A percentile compares a stretch with the other conserved stretches of the same genome.
Conservation (phyloP, 2,888 invertebrate genomes). For the Epinotia bilunana region DNA sequence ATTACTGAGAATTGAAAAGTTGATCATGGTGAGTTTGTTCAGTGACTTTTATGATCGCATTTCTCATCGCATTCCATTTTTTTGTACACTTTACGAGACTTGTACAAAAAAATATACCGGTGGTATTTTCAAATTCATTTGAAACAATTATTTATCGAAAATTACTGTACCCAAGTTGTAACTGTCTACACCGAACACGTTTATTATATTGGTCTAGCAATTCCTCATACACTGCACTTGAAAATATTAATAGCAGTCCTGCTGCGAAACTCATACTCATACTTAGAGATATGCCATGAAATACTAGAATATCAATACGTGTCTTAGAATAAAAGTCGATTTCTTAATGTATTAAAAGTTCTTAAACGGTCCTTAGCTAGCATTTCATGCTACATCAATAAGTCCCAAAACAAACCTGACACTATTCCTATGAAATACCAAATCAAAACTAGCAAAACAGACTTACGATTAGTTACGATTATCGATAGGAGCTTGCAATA, state of each 20-base stretch:
- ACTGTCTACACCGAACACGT: constrained; percentile 33
- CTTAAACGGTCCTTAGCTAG: not conserved
- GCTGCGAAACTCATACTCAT: constrained; percentile 26
- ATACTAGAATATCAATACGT: constrained; percentile 4
- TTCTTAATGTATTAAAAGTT: not conserved
- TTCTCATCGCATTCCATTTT: too few species aligned
- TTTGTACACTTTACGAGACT: too few species aligned
- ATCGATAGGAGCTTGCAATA: constrained; percentile 68
- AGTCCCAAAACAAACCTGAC: constrained; percentile 45
- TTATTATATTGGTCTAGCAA: constrained; percentile 43
- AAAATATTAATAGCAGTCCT: constrained; percentile 42
- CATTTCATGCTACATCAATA: constrained; percentile 30
- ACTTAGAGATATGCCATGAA: constrained; percentile 36
- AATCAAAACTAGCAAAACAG: constrained; percentile 64
- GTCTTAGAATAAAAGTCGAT: not conserved
- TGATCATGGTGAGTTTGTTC: too few species aligned
- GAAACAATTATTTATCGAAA: not conserved
- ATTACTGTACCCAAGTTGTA: constrained; percentile 36
- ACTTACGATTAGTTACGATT: constrained; percentile 63
- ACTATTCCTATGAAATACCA: constrained; percentile 51
- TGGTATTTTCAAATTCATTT: not conserved
- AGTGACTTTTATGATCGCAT: too few species aligned
- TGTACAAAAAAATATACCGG: too few species aligned
- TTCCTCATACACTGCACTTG: constrained; percentile 41
- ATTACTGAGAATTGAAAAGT: too few species aligned